Conservation (phyloP, 2,113 vertebrate genomes). For the Mus spicilegus region DNA sequence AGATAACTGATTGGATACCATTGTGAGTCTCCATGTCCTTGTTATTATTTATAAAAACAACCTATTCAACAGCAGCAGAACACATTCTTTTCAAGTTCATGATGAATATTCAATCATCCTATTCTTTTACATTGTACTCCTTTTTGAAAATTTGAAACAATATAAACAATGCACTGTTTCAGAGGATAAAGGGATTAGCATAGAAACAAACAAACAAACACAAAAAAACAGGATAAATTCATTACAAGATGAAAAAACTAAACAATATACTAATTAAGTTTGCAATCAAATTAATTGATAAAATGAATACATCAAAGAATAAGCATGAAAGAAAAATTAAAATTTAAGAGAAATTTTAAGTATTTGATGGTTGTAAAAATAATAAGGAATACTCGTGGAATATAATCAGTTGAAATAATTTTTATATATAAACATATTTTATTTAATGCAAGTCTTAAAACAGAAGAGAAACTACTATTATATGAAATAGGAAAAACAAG, state of each 20-base stretch:
- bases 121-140: background rate
- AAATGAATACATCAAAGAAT: background rate
- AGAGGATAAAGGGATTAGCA: background rate
- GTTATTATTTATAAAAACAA: background rate
- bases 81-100: constrained; percentile 4
- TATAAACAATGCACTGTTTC: background rate
- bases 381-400: background rate
- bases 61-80: background rate
- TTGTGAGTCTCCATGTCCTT: background rate
- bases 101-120: background rate
- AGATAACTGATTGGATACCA: background rate
- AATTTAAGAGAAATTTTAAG: background rate
- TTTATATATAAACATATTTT: background rate
- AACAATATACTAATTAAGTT: background rate
- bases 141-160: background rate
- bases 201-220: background rate
- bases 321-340: background rate
- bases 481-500: background rate
- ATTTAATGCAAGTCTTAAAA: background rate
- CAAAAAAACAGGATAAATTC: background rate
- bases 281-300: background rate
- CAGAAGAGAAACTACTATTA: background rate
- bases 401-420: background rate
- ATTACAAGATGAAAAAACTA: background rate
- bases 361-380: background rate